Evolutionary conservation across 2,113 vertebrate genomes (phyloP), one percentile per base, ranked within the genome.

Genomic region (Dromas ardeola): DNA sequence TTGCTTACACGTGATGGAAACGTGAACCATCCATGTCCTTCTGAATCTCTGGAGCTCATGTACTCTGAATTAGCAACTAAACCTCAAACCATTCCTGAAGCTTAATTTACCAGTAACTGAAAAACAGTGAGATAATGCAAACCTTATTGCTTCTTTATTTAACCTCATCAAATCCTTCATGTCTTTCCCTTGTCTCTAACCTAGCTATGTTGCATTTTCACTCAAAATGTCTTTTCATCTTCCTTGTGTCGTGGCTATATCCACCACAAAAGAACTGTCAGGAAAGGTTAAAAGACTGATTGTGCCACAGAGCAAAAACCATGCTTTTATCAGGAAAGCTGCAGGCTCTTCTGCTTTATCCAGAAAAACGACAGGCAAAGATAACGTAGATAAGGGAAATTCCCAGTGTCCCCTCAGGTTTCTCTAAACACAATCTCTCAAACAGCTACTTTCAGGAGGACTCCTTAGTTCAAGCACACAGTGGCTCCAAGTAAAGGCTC

Each of bases 41-140:
- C 61, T 84, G 67, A 74, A 92, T 74, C 50, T 84, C 52, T 71
- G 52, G 50, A 89, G 56, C 16, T 67, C 65, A 74, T 5, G n/a
- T 34, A 69, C 29, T 21, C 65, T 84, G 69, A 91, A 78, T 89
- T 61, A 81, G 52, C 52, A 84, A 84, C 73, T 84, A 94, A 93
- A 67, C 56, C 72, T 89, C 83, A 94, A 86, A 84, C 65, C 32
- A 74, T 55, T 92, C 61, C 61, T 76, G 47, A 67, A 67, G 56
- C n/a, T 73, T 89, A 50, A 63, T 78, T 86, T 96, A 87, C 71
- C 71, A 88, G 49, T 69, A 79, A 92, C 47, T 49, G 72, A 87
- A 93, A 94, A 95, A 58, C 43, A 93, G 59, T 47, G 65, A 86
- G 45, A 83, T 74, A 92, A 92, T 81, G 23, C 34, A 88, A 92